Evolutionary conservation across 2,113 vertebrate genomes (phyloP), one percentile per base, ranked within the genome.

Genomic region (Propithecus coquereli): DNA sequence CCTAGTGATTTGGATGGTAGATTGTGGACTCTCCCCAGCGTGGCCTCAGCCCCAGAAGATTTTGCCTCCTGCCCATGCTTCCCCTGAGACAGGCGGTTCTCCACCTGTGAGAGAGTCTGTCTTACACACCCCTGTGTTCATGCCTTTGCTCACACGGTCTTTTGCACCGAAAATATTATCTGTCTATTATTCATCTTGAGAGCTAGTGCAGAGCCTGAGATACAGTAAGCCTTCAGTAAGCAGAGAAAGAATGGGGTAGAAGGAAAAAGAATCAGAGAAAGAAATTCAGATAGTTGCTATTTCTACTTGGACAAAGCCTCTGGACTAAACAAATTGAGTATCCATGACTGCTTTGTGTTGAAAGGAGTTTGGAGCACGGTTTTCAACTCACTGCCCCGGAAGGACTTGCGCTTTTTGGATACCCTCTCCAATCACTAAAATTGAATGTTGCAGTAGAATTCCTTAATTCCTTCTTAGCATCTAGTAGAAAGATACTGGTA

Each of bases 111-210:
- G 40, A 43, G 40, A 43, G 43, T 17, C 0, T 87, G 17, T 80
- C 14, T 3, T 59, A 11, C 2, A 6, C 18, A 37, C 22, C 4
- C 20, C 32, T 57, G 0, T 3, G 23, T 14, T 57, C n/a, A 43
- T 12, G 70, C 54, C 7, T 90, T 52, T 23, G 37, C 22, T 84
- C 59, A 89, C 27, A 85, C 1, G 37, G 25, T 18, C 65, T 25
- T 95, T 40, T 70, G 30, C 23, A 22, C 83, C 30, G 52, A 50
- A 27, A 59, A 43, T 12, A 2, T 5, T 13, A 12, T 79, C 16
- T 65, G 82, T 11, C 18, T 50, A 45, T 65, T 45, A 79, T n/a
- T 13, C 47, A 43, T 30, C 87, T 50, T 50, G 61, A 20, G 16
- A 59, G 52, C 22, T 25, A 57, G 57, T 34, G 2, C 20, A 30